Base-by-base conservation (phyloP, 2,888 invertebrate genomes). In the Andrena marginata region DNA sequence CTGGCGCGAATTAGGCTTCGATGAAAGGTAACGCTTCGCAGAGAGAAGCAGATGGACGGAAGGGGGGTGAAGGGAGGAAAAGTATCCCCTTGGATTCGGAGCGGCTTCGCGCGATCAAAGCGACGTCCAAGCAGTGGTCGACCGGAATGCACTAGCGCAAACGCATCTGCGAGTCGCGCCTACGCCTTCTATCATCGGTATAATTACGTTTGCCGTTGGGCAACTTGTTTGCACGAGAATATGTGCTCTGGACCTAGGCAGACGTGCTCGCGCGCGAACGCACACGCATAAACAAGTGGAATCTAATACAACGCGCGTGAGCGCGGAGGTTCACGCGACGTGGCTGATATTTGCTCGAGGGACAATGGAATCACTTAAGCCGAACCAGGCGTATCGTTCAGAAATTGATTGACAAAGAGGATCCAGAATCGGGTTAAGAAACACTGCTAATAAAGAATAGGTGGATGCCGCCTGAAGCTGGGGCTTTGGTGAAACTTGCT, bases 171-270 rank as follows among this genome's bases (percentile, higher is more conserved):
- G 74, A 77, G 74, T 63, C 73, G 60, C 35, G 35, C 68, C 64
- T 59, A 77, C 80, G 63, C 77, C 71, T 79, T 60, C 84, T 74
- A 79, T 85, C 85, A 84, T 85, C 87, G 73, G 73, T 80, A 82
- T 89, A 87, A 89, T 89, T 88, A 85, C 82, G 80, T 89, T 88
- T 88, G 82, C 85, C 77, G 73, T 77, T 59, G 82, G 78, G 75
- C 84, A 80, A 82, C 54, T 71, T 73, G 86, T 72, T 75, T 70
- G 84, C 71, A 60, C 75, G 64, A 59, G 54, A 63, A 20, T 51
- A 63, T 26, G 26, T 31, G 23, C 23, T 7, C 20, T 13, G 35
- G 13, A 31, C n/a, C 42, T 5, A 42, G 42, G 42, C 16, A 42
- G 42, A 13, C 42, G 42, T 16, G 16, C 42, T 16, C 13, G 42